These are phyloP conservation scores for Anguilla marmorata DNA, from an alignment of 2,797 vertebrate species.

Conservation along the genomic window DNA sequence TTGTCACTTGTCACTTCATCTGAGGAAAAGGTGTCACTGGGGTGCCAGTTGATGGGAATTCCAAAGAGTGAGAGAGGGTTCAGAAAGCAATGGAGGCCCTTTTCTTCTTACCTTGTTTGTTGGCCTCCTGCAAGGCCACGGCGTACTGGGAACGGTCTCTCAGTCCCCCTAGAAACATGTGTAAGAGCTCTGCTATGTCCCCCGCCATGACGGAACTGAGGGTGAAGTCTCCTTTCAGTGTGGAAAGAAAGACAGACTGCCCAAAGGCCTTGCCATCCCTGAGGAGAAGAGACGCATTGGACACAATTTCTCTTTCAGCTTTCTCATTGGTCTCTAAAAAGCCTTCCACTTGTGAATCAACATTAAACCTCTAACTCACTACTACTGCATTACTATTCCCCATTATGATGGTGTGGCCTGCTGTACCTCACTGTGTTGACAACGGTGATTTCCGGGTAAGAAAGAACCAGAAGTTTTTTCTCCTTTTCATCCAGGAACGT, in stretches of 20 bases:
- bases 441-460: conserved; percentile 80
- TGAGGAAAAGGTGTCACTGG: background rate
- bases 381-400: background rate
- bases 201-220: conserved; percentile 68
- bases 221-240: conserved; percentile 75
- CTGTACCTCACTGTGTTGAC: conserved; percentile 70
- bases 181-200: conserved; percentile 76
- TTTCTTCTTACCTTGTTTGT: conserved; percentile 57
- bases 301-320: background rate
- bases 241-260: conserved; percentile 74
- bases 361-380: conserved; percentile 17
- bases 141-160: conserved; percentile 80
- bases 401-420: background rate
- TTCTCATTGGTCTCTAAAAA: background rate
- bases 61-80: background rate
- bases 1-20: conserved; percentile 4
- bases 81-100: background rate
- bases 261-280: conserved; percentile 68
- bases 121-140: conserved; percentile 75
- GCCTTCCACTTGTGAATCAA: background rate
- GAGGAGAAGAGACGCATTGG: conserved; percentile 3
- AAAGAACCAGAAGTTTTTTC: conserved; percentile 76
- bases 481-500: conserved; percentile 85
- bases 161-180: conserved; percentile 80
- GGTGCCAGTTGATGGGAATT: background rate